Percentiles rank a stretch among this genome's conserved stretches.
These are phyloP conservation scores for Melieria picta DNA, from an alignment of 2,888 invertebrate genomes.

Conservation along the genomic window DNA sequence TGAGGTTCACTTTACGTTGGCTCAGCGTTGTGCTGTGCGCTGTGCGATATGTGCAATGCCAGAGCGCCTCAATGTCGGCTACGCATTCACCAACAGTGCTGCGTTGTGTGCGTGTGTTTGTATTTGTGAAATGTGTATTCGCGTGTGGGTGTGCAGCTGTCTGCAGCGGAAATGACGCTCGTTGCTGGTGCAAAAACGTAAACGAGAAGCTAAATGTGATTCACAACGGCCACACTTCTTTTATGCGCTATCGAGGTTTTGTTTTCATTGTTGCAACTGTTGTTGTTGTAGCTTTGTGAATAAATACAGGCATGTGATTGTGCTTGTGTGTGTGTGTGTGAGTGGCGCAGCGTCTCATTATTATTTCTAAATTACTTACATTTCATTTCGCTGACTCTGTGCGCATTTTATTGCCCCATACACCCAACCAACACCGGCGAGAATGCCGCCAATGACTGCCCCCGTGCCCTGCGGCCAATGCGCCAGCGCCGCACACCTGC, in stretches of 20 bases:
- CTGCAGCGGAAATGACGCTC: conserved; percentile 25
- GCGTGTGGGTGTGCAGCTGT: background rate
- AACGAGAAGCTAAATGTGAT: no score
- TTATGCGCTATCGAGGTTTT: background rate
- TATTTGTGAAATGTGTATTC: conserved; percentile 13
- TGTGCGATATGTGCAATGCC: no score
- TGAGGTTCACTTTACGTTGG: conserved; percentile 41
- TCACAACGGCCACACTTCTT: background rate
- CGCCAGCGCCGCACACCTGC: no score
- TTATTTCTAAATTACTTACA: conserved; percentile 36
- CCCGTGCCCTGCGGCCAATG: no score
- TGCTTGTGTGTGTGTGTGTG: background rate
- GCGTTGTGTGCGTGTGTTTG: conserved; percentile 16
- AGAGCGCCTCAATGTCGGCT: conserved; percentile 28
- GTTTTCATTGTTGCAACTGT: no score
- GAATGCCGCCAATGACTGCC: no score
- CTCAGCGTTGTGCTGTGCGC: background rate
- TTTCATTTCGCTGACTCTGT: conserved; percentile 28
- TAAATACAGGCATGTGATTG: background rate
- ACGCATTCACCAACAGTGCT: conserved; percentile 10
- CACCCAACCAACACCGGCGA: conserved; percentile 1
- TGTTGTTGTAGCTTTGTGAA: no score
- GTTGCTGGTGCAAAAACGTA: conserved; percentile 9
- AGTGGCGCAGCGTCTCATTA: conserved; percentile 15
- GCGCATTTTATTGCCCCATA: conserved; percentile 14